phyloP scores from a whole-genome alignment of 2,113 vertebrate species.

The Zootoca vivipara region DNA sequence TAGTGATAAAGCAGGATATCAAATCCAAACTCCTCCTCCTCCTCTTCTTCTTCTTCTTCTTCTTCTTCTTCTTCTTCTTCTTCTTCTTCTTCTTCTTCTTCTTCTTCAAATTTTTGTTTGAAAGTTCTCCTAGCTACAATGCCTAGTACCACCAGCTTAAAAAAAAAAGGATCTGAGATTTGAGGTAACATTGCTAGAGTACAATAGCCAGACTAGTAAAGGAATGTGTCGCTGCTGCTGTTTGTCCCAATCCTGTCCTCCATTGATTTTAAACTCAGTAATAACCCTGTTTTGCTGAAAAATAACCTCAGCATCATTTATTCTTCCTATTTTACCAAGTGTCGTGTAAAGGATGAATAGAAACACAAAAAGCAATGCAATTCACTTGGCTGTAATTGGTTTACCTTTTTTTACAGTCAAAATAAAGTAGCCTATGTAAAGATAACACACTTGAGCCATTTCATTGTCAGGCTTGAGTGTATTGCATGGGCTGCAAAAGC shows the following conservation, averaged over 20 bases:
- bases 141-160: no score
- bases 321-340: conserved; percentile 47
- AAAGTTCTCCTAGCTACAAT: no score
- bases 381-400: conserved; percentile 46
- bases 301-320: conserved; percentile 35
- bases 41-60: no score
- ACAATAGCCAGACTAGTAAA: no score
- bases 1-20: no score
- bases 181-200: no score
- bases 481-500: conserved; percentile 52
- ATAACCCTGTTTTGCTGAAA: conserved; percentile 55
- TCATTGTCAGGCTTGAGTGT: conserved; percentile 24
- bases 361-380: conserved; percentile 23
- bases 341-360: conserved; percentile 26
- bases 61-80: no score
- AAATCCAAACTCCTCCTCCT: no score
- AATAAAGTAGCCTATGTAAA: conserved; percentile 50
- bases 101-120: no score
- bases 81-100: no score
- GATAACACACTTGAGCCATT: conserved; percentile 49
- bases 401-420: conserved; percentile 5
- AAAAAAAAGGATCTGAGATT: no score
- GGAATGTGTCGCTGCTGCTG: neutral
- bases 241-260: neutral
- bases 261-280: conserved; percentile 51